Percentiles rank a stretch among this genome's conserved stretches.
phyloP scores from a whole-genome alignment of 2,888 invertebrate genomes.

The Calliopum simillimum region DNA sequence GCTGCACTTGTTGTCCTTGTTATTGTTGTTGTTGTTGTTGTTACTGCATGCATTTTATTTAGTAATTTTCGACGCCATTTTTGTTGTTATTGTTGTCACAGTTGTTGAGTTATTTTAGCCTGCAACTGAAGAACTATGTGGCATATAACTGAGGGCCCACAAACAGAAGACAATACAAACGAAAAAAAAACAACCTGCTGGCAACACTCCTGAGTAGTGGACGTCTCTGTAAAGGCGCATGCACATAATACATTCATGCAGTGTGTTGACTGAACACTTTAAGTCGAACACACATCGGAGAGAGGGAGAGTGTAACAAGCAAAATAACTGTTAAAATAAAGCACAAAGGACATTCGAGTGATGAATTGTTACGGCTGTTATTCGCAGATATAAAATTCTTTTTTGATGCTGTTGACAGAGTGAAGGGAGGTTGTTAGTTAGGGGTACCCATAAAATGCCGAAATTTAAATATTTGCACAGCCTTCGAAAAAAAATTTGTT shows the following conservation, averaged over 20 bases:
- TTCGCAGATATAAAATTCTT: conserved; percentile 43
- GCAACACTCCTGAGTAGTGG: no score
- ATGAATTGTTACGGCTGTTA: conserved; percentile 56
- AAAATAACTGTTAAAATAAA: conserved; percentile 21
- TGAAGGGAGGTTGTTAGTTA: background rate
- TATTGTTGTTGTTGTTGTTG: conserved; percentile 10
- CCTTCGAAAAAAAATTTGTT: conserved; percentile 49
- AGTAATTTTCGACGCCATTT: conserved; percentile 29
- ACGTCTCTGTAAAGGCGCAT: no score
- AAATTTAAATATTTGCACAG: background rate
- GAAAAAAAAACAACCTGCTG: no score
- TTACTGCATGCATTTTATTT: conserved; percentile 26
- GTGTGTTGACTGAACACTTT: conserved; percentile 61
- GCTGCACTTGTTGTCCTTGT: conserved; percentile 8
- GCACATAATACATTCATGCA: background rate
- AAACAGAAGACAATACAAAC: no score
- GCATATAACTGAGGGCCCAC: no score
- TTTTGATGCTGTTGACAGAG: background rate
- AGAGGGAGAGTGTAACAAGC: background rate
- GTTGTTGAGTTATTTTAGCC: conserved; percentile 27
- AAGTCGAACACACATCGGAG: conserved; percentile 46
- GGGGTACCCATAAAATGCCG: no score
- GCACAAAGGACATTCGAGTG: conserved; percentile 51
- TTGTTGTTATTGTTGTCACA: conserved; percentile 11
- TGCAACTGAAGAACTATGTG: no score